phyloP scores from a whole-genome alignment of 2,797 vertebrate genomes.

The Sylvilagus floridanus region DNA sequence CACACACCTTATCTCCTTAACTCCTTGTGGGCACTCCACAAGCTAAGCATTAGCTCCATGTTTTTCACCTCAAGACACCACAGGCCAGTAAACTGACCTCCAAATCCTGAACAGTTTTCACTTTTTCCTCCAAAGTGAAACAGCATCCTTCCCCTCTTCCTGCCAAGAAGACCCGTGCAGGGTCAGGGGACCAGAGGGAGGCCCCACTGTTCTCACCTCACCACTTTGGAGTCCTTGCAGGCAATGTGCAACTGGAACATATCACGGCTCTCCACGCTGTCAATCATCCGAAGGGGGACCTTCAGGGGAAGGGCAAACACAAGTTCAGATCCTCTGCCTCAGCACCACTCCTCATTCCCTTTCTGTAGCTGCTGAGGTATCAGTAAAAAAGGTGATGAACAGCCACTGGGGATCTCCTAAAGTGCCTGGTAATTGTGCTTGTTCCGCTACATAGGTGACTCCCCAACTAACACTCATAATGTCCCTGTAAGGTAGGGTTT shows the following conservation, averaged over 20 bases:
- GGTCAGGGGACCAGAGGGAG: neutral
- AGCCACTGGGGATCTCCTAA: neutral
- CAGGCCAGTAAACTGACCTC: neutral
- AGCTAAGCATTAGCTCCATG: neutral
- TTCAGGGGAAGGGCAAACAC: constrained; percentile 84
- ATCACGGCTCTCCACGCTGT: constrained; percentile 97
- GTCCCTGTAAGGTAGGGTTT: constrained; percentile 11
- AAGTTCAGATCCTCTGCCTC: neutral
- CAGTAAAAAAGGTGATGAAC: neutral
- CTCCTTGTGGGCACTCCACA: neutral
- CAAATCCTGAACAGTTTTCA: constrained; percentile 48
- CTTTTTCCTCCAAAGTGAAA: constrained; percentile 30
- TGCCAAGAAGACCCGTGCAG: neutral
- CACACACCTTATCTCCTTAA: neutral
- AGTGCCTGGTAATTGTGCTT: neutral
- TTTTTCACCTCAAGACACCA: constrained; percentile 47
- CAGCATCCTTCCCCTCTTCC: constrained; percentile 1
- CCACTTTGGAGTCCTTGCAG: constrained; percentile 99
- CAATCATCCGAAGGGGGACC: constrained; percentile 99
- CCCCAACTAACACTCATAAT: constrained; percentile 40
- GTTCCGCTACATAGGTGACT: neutral
- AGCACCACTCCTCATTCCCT: constrained; percentile 58
- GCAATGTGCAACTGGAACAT: constrained; percentile 99
- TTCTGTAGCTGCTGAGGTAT: neutral
- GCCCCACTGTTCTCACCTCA: constrained; percentile 89